Evolutionary conservation across 2,797 vertebrate species (phyloP).

Genomic region (Gymnoscopelus microlampas): DNA sequence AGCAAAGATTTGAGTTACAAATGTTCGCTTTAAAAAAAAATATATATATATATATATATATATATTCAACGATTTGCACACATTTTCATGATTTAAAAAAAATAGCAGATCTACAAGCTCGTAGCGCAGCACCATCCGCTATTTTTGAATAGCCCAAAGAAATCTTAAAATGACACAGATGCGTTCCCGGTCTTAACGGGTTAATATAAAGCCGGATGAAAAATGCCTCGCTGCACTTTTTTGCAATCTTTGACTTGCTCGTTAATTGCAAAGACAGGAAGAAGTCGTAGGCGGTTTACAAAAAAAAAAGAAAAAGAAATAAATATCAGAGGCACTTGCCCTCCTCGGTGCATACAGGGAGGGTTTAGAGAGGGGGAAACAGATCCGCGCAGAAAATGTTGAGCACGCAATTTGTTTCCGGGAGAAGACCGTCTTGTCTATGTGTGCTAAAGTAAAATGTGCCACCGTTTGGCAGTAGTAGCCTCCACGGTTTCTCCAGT

Average conservation of each 20-base stretch:
- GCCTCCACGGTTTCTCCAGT: slow-evolving; percentile 14
- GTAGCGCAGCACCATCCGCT: too few relatives aligned
- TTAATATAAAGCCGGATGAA: not conserved
- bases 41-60: too few relatives aligned
- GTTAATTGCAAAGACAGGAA: slow-evolving; percentile 37
- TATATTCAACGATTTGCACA: too few relatives aligned
- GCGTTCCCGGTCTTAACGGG: too few relatives aligned
- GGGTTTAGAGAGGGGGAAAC: not conserved
- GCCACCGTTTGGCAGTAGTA: slow-evolving; percentile 20
- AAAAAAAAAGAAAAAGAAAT: not conserved
- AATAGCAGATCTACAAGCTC: too few relatives aligned
- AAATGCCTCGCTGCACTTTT: slow-evolving; percentile 40
- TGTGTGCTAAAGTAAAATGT: slow-evolving; percentile 10
- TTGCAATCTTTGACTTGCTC: slow-evolving; percentile 19
- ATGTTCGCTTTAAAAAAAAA: too few relatives aligned
- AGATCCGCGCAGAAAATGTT: not conserved
- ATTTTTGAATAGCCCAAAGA: too few relatives aligned
- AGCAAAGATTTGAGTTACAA: too few relatives aligned
- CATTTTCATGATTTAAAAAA: too few relatives aligned
- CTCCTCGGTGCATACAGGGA: slow-evolving; percentile 1
- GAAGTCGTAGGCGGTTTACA: slow-evolving; percentile 15
- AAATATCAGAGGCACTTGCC: not conserved
- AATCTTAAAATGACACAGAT: too few relatives aligned
- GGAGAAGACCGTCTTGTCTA: not conserved
- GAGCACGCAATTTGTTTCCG: slow-evolving; percentile 5